Base-by-base conservation (phyloP, 2,113 vertebrate genomes). In the Dipodomys stephensi region DNA sequence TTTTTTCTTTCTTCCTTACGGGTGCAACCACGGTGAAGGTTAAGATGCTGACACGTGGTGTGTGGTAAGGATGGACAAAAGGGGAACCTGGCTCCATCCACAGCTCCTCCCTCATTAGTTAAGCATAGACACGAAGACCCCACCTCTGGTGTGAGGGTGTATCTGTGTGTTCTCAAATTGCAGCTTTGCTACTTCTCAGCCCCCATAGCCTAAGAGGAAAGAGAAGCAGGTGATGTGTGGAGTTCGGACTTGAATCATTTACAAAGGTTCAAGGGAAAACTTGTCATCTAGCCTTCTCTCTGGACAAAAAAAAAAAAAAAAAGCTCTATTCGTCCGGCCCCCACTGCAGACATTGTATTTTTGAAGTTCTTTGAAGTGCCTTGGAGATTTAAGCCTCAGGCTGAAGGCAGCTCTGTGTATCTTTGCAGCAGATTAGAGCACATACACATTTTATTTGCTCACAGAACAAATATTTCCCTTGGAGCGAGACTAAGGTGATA, bases 391-490 rank as follows among this genome's bases (percentile, higher is more conserved):
- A 90, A 96, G 88, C 73, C 79, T 74, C 78, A 30, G 85, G 76
- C 88, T 73, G 80, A 96, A 97, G 94, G 92, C 87, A 82, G 95
- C 86, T 73, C 94, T 95, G 94, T 96, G 95, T 96, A 95, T 97
- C 93, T 96, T 96, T 97, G 94, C 92, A 90, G 76, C 95, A 95
- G 97, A 97, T 97, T 96, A 96, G 96, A 95, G 93, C 93, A 84
- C 96, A 96, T 92, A 96, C 94, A 96, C 88, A 87, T 96, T 95
- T 95, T 96, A 88, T 97, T 96, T 97, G 96, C 83, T 96, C 95
- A 88, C 93, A 91, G 92, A 96, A 90, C 96, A 97, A 97, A 97
- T 97, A 97, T 97, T 96, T 97, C 73, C 80, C 78, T 95, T 96
- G 97, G 97, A 96, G 94, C 90, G 83, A 95, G 88, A 96, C 74